Base-by-base conservation (phyloP, 1,140 invertebrate species). In the Diorhabda carinulata region DNA sequence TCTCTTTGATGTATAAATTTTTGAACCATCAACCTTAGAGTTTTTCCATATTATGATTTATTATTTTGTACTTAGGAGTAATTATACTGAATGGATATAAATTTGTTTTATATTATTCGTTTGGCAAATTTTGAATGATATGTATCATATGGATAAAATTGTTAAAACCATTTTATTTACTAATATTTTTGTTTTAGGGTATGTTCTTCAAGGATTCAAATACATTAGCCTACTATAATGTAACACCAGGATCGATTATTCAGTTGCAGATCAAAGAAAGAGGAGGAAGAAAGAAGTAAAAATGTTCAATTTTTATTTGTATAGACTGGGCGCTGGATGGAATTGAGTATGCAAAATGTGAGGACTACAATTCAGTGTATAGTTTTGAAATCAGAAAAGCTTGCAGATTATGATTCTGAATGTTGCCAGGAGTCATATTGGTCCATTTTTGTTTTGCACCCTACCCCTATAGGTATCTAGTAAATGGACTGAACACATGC, bases 151-250 rank as follows among this genome's bases (percentile, higher is more conserved):
- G 40, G 5, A 64, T 60, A 40, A 9, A 6, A n/a, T 10, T 43
- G 9, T 58, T 60, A 3, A 61, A 4, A 61, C 25, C 2, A 45
- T 60, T 61, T n/a, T 44, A 56, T 56, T 66, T 71, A 9, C 9
- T 44, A 57, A 70, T 8, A n/a, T 45, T 52, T 76, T 69, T 58
- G 59, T 78, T 87, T 87, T 81, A 97, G 92, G 96, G 96, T 57
- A 90, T 98, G 80, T 99, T 99, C 84, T 96, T 99, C 82, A 99
- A 99, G 81, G 97, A 99, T 84, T 95, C 90, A 40, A 96, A 98
- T 79, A 90, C 91, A 2, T 84, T 99, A 79, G 98, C 95, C 0
- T 99, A 92, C 84, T 99, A 99, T 83, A 99, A 99, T 82, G 88
- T 99, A 42, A 84, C 88, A 0, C 90, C 91, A 6, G 92, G 91